Evolutionary conservation across 2,888 invertebrate genomes (phyloP).

Genomic region (Chymomyza fuscimana): DNA sequence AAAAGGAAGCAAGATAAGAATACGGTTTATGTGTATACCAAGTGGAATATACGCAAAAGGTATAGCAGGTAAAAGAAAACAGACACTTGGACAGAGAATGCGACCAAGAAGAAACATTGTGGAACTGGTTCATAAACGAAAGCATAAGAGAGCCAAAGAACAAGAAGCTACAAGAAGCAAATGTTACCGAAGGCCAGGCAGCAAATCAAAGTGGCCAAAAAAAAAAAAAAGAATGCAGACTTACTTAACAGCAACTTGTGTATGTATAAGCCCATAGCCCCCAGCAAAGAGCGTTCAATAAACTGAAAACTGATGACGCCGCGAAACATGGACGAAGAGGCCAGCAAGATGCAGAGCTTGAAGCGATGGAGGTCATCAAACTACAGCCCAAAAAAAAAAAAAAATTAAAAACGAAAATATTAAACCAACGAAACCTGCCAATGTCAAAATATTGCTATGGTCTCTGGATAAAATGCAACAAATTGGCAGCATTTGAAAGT

Average conservation of each 20-base stretch:
- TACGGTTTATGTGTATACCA: background rate
- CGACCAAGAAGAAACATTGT: background rate
- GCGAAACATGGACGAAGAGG: conserved; percentile 31
- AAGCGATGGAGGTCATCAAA: conserved; percentile 68
- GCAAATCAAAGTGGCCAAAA: background rate
- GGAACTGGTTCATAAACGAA: conserved; percentile 56
- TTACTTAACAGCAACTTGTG: background rate
- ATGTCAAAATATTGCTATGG: background rate
- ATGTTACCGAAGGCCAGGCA: background rate
- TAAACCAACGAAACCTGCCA: conserved; percentile 4
- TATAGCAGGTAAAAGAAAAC: background rate
- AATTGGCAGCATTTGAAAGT: conserved; percentile 2
- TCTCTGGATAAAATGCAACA: background rate
- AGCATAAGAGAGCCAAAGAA: conserved; percentile 39
- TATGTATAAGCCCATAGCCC: conserved; percentile 35
- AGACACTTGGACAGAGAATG: background rate
- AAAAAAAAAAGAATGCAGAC: conserved; percentile 6
- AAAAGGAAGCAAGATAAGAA: conserved; percentile 7
- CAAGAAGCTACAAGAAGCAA: conserved; percentile 1
- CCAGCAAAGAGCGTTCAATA: conserved; percentile 41
- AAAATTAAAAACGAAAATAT: background rate
- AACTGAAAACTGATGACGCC: conserved; percentile 65
- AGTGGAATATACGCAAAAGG: background rate
- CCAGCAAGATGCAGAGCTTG: conserved; percentile 15
- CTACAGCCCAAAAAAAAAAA: conserved; percentile 37